Evolutionary conservation across 2,888 invertebrate genomes (phyloP), one percentile per base, ranked within the genome.

Genomic region (Molorchus minor): DNA sequence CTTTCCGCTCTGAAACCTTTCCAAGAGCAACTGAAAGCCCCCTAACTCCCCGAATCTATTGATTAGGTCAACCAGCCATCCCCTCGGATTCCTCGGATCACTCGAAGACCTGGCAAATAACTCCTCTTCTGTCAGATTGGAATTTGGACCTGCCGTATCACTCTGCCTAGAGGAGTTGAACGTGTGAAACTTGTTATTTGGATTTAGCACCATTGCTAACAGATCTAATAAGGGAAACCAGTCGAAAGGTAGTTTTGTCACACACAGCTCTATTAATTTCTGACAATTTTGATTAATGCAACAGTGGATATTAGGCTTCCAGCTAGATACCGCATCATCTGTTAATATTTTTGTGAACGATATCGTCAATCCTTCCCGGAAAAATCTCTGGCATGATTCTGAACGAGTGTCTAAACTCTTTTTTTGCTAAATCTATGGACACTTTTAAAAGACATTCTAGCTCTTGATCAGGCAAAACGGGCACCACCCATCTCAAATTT

Each of bases 261-360:
- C 95, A 84, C 96, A 94, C 71, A 98, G 84, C 83, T 96, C 94
- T 66, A 98, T 89, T 72, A 97, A 86, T 79, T 93, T 91, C 79
- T 94, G 91, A 78, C 96, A 96, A 79, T 97, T 97, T 75, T 93
- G 90, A 76, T 94, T 88, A 72, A 98, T 97, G 83, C 95, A 96
- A 79, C 90, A 91, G 81, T 98, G 97, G 78, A 98, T 98, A 81
- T 97, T 97, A 75, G 90, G 88, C 82, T 97, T 98, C 98, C 98
- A 98, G 75, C 96, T 96, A 76, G 93, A 93, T 49, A 98, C 97
- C 52, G 98, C 97, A 82, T 98, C 98, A 81, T 98, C 98, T 13
- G 96, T 96, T 75, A 98, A 86, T 77, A 98, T 96, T 84, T 97
- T 97, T 46, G 94, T 94, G 81, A 98, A 98, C 51, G 97, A 97